These are phyloP conservation scores for Euzophera pinguis DNA, from an alignment of 2,888 invertebrate species.

Conservation along the genomic window DNA sequence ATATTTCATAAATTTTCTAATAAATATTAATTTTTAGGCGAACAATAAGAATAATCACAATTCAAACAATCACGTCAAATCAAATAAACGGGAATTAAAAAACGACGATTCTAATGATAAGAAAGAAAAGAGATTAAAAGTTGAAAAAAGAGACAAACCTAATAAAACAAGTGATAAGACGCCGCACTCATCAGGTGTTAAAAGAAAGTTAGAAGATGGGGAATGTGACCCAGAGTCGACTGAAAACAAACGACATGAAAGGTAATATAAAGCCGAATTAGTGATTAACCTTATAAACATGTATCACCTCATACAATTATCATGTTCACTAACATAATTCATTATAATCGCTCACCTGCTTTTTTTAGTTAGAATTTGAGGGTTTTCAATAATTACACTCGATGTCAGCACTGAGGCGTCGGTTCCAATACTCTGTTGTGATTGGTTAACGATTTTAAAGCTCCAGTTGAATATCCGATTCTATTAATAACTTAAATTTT, in stretches of 20 bases:
- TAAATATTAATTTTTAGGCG: too few relatives aligned
- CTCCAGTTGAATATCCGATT: too few relatives aligned
- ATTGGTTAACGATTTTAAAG: too few relatives aligned
- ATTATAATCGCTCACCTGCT: constrained; percentile 27
- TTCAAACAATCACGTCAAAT: constrained; percentile 61
- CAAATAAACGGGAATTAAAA: constrained; percentile 54
- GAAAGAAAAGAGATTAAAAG: constrained; percentile 59
- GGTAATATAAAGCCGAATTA: constrained; percentile 42
- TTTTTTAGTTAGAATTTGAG: constrained; percentile 25
- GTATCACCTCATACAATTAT: constrained; percentile 18
- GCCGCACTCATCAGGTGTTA: constrained; percentile 61
- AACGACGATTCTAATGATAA: constrained; percentile 49
- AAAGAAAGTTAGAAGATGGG: constrained; percentile 80
- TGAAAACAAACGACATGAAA: constrained; percentile 74
- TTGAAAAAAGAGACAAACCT: constrained; percentile 43
- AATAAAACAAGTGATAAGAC: constrained; percentile 57
- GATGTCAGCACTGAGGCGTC: too few relatives aligned
- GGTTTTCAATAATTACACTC: neutral
- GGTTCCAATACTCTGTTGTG: too few relatives aligned
- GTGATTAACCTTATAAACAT: constrained; percentile 16
- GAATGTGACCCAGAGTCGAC: constrained; percentile 69
- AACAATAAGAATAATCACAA: constrained; percentile 68
- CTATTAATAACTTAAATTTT: too few relatives aligned
- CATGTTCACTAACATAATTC: constrained; percentile 24
- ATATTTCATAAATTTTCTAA: too few relatives aligned